A percentile compares a stretch with the other conserved stretches of the same genome.
These are phyloP conservation scores for Pluvianellus socialis DNA, from an alignment of 2,113 vertebrate genomes.

Conservation along the genomic window DNA sequence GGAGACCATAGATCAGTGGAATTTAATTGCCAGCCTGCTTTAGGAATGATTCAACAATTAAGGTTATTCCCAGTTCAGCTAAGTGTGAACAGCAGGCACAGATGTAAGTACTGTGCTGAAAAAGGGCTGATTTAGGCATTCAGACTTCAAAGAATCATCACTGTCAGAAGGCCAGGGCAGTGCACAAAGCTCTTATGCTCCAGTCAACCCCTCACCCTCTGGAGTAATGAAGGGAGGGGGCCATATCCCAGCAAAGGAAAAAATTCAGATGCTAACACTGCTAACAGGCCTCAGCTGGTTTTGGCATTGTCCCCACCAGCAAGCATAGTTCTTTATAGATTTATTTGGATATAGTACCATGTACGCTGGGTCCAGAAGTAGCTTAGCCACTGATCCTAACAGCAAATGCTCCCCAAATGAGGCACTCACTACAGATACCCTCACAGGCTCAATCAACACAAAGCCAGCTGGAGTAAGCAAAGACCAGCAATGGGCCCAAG, in stretches of 20 bases:
- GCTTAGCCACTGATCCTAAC: background rate
- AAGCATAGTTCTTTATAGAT: background rate
- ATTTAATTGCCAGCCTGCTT: background rate
- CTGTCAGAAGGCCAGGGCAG: background rate
- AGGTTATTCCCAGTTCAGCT: background rate
- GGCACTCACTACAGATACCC: background rate
- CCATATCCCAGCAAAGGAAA: background rate
- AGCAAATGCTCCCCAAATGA: background rate
- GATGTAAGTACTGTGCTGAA: background rate
- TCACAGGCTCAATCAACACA: background rate
- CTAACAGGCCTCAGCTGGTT: background rate
- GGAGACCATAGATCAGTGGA: background rate
- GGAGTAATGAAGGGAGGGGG: background rate
- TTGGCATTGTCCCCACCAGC: background rate
- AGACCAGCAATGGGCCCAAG: background rate
- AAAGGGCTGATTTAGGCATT: background rate
- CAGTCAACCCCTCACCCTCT: background rate
- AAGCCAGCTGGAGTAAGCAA: background rate
- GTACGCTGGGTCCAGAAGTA: background rate
- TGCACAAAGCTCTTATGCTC: background rate
- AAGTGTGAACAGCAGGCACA: background rate
- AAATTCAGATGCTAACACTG: background rate
- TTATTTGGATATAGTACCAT: background rate
- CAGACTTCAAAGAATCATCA: background rate
- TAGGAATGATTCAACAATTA: background rate